Conservation (phyloP, 2,888 invertebrate genomes). For the Carcina quercana region DNA sequence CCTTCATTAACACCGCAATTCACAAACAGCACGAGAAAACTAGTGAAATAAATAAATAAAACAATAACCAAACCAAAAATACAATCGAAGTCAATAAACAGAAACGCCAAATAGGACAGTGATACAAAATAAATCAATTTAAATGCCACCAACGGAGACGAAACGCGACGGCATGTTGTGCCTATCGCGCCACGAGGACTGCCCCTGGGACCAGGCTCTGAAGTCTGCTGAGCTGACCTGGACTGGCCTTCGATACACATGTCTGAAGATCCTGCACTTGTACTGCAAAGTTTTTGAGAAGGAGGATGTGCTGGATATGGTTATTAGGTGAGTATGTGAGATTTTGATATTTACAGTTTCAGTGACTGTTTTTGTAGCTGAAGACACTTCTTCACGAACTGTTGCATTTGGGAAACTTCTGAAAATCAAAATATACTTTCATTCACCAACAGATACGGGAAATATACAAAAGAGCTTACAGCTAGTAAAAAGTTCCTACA, state of each 20-base stretch:
- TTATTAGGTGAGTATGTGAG: constrained; percentile 84
- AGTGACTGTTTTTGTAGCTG: too few species aligned
- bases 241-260: constrained; percentile 89
- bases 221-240: constrained; percentile 77
- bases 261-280: constrained; percentile 86
- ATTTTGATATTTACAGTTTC: too few species aligned
- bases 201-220: constrained; percentile 75
- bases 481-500: too few species aligned
- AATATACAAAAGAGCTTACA: too few species aligned
- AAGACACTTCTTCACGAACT: too few species aligned
- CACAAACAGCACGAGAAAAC: too few species aligned
- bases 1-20: constrained; percentile 6
- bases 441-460: too few species aligned
- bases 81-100: background rate
- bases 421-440: too few species aligned
- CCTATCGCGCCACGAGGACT: constrained; percentile 77
- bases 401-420: too few species aligned
- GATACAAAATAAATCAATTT: constrained; percentile 14
- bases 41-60: too few species aligned
- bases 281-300: constrained; percentile 92
- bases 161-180: constrained; percentile 72
- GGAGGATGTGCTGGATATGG: constrained; percentile 84
- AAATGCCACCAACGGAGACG: constrained; percentile 69
- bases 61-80: too few species aligned
- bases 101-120: background rate